phyloP scores from a whole-genome alignment of 1,140 invertebrate genomes.

The Campodea augens region DNA sequence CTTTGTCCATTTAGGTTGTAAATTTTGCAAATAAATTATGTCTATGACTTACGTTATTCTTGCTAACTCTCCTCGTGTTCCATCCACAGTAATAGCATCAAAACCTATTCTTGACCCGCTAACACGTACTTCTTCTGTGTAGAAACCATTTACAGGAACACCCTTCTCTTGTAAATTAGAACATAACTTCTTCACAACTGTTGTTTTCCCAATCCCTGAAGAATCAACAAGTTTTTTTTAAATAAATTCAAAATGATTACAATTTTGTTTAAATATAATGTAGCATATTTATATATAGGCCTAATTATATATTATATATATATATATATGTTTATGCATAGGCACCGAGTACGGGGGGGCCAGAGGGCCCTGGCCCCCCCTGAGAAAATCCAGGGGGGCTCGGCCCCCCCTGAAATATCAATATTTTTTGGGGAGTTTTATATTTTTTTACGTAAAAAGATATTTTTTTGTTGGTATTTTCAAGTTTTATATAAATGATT shows the following conservation, averaged over 20 bases:
- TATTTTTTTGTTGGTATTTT: no score
- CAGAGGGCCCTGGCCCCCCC: no score
- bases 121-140: constrained; percentile 37
- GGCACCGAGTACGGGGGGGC: no score
- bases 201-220: constrained; percentile 41
- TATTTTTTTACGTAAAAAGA: neutral
- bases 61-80: constrained; percentile 26
- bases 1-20: no score
- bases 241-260: constrained; percentile 12
- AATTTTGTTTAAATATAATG: constrained; percentile 1
- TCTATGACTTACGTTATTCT: constrained; percentile 24
- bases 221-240: constrained; percentile 7
- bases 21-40: no score
- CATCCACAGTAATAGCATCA: constrained; percentile 33
- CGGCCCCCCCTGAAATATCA: no score
- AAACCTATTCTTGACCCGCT: constrained; percentile 32
- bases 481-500: no score
- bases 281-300: constrained; percentile 7
- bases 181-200: constrained; percentile 31
- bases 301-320: constrained; percentile 1
- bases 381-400: no score
- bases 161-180: constrained; percentile 20
- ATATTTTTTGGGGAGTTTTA: no score
- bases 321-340: neutral
- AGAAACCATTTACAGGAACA: constrained; percentile 32